Percentiles rank a stretch among this genome's conserved stretches.
These are phyloP conservation scores for Habroteleia sp. DNA, from an alignment of 2,888 invertebrate genomes.

Conservation along the genomic window DNA sequence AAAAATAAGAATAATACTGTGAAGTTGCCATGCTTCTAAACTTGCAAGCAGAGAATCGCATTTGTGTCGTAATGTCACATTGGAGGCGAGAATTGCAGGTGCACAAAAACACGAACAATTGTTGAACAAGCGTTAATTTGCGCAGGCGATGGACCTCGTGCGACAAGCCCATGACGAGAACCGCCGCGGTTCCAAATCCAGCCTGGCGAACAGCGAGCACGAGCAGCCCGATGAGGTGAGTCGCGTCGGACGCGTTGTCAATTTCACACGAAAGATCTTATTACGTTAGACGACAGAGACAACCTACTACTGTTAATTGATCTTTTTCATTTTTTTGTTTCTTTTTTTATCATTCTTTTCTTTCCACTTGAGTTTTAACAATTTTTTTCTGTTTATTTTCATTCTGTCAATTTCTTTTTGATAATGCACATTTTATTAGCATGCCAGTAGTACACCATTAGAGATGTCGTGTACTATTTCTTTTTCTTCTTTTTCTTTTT, in stretches of 20 bases:
- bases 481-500: slow-evolving; percentile 79
- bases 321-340: slow-evolving; percentile 37
- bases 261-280: slow-evolving; percentile 61
- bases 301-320: slow-evolving; percentile 12
- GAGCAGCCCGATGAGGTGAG: slow-evolving; percentile 91
- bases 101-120: slow-evolving; percentile 4
- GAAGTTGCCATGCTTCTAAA: too few relatives aligned
- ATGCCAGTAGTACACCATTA: slow-evolving; percentile 74
- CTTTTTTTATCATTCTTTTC: slow-evolving; percentile 59
- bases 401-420: slow-evolving; percentile 18
- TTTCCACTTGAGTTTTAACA: too few relatives aligned
- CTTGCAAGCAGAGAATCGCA: too few relatives aligned
- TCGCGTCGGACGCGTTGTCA: slow-evolving; percentile 73
- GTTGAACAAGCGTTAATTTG: slow-evolving; percentile 47
- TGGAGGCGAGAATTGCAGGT: slow-evolving; percentile 1
- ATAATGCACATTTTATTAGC: slow-evolving; percentile 47
- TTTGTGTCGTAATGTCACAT: neutral
- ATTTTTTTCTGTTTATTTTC: slow-evolving; percentile 9
- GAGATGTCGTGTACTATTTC: slow-evolving; percentile 76
- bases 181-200: slow-evolving; percentile 87
- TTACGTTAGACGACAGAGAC: slow-evolving; percentile 56
- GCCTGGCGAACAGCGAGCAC: slow-evolving; percentile 85
- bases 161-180: slow-evolving; percentile 91
- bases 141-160: slow-evolving; percentile 93
- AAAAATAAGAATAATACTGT: too few relatives aligned